Evolutionary conservation across 2,113 vertebrate species (phyloP), one percentile per base, ranked within the genome.

Genomic region (Centropus bengalensis): DNA sequence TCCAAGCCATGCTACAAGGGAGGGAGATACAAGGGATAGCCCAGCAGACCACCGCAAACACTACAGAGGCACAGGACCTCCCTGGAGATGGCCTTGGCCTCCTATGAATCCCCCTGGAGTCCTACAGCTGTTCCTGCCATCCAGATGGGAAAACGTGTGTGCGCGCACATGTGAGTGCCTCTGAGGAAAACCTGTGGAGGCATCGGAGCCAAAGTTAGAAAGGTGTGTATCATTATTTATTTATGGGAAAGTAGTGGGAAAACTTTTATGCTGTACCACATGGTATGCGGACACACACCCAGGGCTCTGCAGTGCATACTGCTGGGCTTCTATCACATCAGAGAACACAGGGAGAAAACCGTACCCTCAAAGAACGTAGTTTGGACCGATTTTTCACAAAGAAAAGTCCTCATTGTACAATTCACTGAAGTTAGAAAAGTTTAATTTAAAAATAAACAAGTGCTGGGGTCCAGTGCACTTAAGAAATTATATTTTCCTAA

Each of bases 121-220:
- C 26, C 75, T 59, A n/a, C 85, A 88, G 89, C 87, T 88, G 89
- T 69, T 89, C 67, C 90, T 47, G 80, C 75, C 82, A 32, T 12
- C n/a, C 91, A 51, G 47, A 75, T 33, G 86, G 79, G 69, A 91
- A 86, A 83, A 59, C 0, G 1, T 16, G 45, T 6, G 4, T 8
- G 52, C 4, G 4, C 0, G 9, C 38, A 32, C 60, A 27, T 1
- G 14, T 1, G 11, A 14, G 32, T 36, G 24, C 79, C 63, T 33
- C 81, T 14, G 11, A 92, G 63, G 78, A 92, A 87, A 71, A 94
- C 79, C 80, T 88, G 82, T 5, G 36, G 24, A 86, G 56, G 76
- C 76, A 75, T 23, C 68, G 27, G 80, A 52, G 59, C 7, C 76
- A 6, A 67, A 60, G 60, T 26, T 21, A 81, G 68, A 59, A 68